Evolutionary conservation across 2,888 invertebrate species (phyloP).

Genomic region (Hydriomena furcata): DNA sequence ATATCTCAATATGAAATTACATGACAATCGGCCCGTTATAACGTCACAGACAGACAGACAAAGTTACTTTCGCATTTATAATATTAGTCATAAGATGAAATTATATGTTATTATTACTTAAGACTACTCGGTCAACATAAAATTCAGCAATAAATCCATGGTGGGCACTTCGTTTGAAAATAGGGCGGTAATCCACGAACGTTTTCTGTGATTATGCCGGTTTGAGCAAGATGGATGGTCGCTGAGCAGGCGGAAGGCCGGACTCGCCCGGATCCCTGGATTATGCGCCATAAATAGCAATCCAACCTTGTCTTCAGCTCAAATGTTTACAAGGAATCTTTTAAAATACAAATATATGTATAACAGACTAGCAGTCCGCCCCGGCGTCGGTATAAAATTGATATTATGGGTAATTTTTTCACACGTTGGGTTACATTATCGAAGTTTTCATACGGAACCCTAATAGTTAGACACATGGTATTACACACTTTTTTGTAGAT

Average conservation of each 20-base stretch:
- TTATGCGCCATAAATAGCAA: slow-evolving; percentile 71
- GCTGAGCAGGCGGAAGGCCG: slow-evolving; percentile 43
- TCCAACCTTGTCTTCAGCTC: slow-evolving; percentile 52
- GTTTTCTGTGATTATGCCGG: slow-evolving; percentile 77
- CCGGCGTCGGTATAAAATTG: background rate
- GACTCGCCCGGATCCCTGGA: slow-evolving; percentile 65
- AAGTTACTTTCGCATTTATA: no score
- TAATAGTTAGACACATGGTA: no score
- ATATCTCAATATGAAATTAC: no score
- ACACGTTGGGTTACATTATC: no score
- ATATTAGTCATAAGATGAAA: no score
- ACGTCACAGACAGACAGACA: no score
- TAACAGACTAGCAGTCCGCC: no score
- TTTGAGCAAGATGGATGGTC: slow-evolving; percentile 79
- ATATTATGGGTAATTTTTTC: background rate
- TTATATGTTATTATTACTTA: no score
- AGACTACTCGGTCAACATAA: background rate
- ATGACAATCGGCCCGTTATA: no score
- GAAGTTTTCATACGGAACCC: no score
- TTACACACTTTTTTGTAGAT: no score
- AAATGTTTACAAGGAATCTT: no score
- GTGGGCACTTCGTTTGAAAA: slow-evolving; percentile 56
- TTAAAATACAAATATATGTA: background rate
- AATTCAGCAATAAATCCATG: slow-evolving; percentile 12
- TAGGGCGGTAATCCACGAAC: slow-evolving; percentile 68